Evolutionary conservation across 2,113 vertebrate genomes (phyloP), one percentile per base, ranked within the genome.

Genomic region (Podarcis muralis): DNA sequence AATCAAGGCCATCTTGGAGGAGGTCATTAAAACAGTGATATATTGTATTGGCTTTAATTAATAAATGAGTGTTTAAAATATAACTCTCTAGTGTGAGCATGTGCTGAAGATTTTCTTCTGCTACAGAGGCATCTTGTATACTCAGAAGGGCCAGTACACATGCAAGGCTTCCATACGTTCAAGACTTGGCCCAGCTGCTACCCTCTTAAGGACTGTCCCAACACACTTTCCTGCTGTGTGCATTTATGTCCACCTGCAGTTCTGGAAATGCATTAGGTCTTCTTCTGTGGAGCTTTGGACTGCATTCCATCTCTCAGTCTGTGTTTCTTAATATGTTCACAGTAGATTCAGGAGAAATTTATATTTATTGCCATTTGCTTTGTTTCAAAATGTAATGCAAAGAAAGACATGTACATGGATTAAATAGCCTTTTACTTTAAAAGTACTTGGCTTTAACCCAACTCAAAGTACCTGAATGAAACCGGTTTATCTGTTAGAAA

Each of bases 361-460:
- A 71, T 65, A n/a, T 81, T 68, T 80, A 37, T 40, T 72, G 74
- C 48, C 77, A 79, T 18, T 69, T 32, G 37, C 66, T 86, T 83
- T 57, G 16, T 78, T 9, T 53, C 48, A 32, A 75, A 83, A 88
- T 12, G 83, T 91, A 59, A 8, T 89, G 65, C 27, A 69, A 79
- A 62, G 20, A 83, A 92, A 87, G 48, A 82, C 83, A 79, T 7
- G 25, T 40, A 85, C 18, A 84, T 0, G 32, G 9, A 20, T 0
- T 68, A 90, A 85, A 66, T 2, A 40, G 40, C 75, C 84, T 91
- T 66, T 30, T 88, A 68, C 83, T 78, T 35, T 74, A 15, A 71
- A 93, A 90, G 81, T 78, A 88, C 82, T 85, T 93, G 74, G 27
- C 65, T 86, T 25, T 18, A 22, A 53, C 88, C 84, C 53, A 85